phyloP scores from a whole-genome alignment of 2,888 invertebrate species.

The Agrotis segetum region DNA sequence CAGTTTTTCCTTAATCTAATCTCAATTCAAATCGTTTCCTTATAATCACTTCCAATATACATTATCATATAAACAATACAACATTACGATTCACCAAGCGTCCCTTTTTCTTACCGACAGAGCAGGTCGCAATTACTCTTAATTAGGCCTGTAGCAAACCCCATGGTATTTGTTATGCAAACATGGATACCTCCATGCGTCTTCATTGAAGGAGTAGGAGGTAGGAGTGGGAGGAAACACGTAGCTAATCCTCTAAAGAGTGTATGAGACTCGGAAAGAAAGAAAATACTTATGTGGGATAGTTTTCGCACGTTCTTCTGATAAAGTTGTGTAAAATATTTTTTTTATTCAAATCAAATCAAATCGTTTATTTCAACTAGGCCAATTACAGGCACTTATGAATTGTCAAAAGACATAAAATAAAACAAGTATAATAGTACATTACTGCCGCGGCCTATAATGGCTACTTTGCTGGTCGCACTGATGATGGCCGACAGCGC shows the following conservation, averaged over 20 bases:
- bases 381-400: no score
- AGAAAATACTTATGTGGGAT: not conserved
- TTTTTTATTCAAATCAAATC: no score
- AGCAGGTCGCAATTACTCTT: conserved; percentile 83
- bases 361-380: no score
- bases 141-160: conserved; percentile 77
- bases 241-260: conserved; percentile 69
- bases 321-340: conserved; percentile 4
- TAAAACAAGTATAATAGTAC: no score
- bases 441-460: no score
- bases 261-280: conserved; percentile 29
- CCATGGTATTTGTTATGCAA: conserved; percentile 82
- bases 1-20: conserved; percentile 11
- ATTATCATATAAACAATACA: conserved; percentile 17
- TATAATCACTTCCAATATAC: conserved; percentile 18
- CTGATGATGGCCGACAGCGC: no score
- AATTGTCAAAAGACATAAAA: no score
- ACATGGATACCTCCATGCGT: conserved; percentile 77
- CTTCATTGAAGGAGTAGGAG: conserved; percentile 73
- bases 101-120: conserved; percentile 62
- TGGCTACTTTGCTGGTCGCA: no score
- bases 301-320: conserved; percentile 39
- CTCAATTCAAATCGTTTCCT: conserved; percentile 34
- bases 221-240: conserved; percentile 67
- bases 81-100: conserved; percentile 57